Evolutionary conservation across 2,797 vertebrate species (phyloP).

Genomic region (Oreortyx pictus): DNA sequence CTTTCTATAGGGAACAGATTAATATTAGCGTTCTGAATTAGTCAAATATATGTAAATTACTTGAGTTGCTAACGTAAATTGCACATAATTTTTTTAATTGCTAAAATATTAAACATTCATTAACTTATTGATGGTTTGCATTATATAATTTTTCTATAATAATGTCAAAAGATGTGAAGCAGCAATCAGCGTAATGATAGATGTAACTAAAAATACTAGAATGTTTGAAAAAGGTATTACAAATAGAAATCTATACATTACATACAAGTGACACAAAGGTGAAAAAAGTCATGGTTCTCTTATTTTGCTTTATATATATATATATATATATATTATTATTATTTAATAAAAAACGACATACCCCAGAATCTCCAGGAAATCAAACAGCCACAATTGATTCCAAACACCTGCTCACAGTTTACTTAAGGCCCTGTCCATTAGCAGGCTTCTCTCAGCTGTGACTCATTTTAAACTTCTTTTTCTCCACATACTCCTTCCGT

Average conservation of each 20-base stretch:
- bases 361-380: not conserved
- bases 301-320: not conserved
- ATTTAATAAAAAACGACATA: not conserved
- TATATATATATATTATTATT: not conserved
- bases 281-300: not conserved
- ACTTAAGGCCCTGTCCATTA: not conserved
- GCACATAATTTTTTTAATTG: not conserved
- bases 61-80: not conserved
- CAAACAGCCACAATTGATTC: not conserved
- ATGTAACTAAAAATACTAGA: not conserved
- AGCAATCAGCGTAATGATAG: not conserved
- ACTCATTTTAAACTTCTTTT: conserved; percentile 23
- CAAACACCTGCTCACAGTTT: not conserved
- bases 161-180: not conserved
- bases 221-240: not conserved
- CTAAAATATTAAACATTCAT: not conserved
- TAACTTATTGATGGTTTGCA: not conserved
- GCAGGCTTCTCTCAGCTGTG: conserved; percentile 3
- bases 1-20: not conserved
- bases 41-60: not conserved
- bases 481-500: conserved; percentile 25
- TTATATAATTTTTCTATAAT: not conserved
- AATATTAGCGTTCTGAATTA: not conserved
- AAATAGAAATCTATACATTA: not conserved
- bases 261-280: not conserved